A percentile compares a stretch with the other conserved stretches of the same genome.
These are phyloP conservation scores for Chymomyza fuscimana DNA, from an alignment of 2,888 invertebrate genomes.

Conservation along the genomic window DNA sequence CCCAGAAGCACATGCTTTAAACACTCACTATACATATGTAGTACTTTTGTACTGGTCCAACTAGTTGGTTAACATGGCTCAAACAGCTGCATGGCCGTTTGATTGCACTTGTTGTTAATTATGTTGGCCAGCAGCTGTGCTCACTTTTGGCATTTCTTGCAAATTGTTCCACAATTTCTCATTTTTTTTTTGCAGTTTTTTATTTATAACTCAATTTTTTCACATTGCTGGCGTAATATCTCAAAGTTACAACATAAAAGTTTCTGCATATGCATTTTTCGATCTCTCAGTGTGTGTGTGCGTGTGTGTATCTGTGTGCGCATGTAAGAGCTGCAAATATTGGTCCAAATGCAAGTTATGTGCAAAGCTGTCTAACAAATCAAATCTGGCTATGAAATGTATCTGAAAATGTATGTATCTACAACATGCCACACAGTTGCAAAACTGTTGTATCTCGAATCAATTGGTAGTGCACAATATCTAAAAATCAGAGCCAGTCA, in stretches of 20 bases:
- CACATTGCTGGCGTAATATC: background rate
- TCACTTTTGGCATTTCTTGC: background rate
- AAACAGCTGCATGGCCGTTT: background rate
- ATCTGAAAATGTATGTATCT: background rate
- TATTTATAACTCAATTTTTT: background rate
- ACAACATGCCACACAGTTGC: background rate
- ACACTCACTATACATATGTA: background rate
- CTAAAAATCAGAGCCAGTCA: background rate
- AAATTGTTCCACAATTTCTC: background rate
- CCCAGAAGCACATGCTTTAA: background rate
- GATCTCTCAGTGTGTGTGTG: background rate
- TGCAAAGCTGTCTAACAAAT: background rate
- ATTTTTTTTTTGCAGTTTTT: background rate
- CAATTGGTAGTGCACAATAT: background rate
- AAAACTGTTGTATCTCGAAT: background rate
- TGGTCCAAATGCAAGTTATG: background rate
- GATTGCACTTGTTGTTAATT: constrained; percentile 33
- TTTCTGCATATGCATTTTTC: background rate
- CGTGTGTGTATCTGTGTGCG: background rate
- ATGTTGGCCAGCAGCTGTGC: constrained; percentile 27
- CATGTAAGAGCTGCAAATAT: background rate
- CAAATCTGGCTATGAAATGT: background rate
- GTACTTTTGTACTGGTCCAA: background rate
- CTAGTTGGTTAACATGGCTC: background rate
- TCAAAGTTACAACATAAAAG: background rate